A percentile compares a stretch with the other conserved stretches of the same genome.
These are phyloP conservation scores for Microctonus brassicae DNA, from an alignment of 2,888 invertebrate species.

Conservation along the genomic window DNA sequence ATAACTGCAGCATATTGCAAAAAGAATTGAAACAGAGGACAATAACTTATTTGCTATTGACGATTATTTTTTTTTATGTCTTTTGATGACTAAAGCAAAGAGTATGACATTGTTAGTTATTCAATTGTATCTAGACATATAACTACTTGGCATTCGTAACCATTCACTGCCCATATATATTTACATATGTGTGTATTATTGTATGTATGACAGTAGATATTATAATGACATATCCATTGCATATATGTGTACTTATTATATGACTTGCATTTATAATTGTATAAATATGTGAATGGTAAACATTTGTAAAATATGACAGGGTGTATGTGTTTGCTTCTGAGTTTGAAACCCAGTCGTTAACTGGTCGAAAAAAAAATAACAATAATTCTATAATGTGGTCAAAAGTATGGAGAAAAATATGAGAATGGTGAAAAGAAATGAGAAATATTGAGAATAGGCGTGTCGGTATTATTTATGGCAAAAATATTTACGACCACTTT, in stretches of 20 bases:
- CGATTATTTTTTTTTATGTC: background rate
- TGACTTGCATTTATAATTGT: background rate
- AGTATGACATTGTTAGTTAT: background rate
- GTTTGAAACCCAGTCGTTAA: background rate
- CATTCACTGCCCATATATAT: background rate
- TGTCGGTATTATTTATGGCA: constrained; percentile 10
- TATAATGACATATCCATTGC: constrained; percentile 20
- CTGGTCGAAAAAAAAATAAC: background rate
- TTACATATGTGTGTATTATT: too few species aligned
- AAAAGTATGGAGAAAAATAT: background rate
- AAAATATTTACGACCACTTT: constrained; percentile 24
- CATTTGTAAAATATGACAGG: background rate
- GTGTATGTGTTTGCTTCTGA: background rate
- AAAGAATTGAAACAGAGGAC: background rate
- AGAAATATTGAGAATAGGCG: constrained; percentile 4
- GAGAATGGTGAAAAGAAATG: background rate
- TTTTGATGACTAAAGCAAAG: background rate
- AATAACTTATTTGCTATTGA: background rate
- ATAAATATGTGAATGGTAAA: background rate
- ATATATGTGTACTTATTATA: background rate
- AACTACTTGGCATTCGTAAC: constrained; percentile 15
- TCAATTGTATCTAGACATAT: background rate
- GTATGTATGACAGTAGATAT: background rate
- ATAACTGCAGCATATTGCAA: background rate
- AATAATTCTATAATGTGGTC: background rate